phyloP scores from a whole-genome alignment of 2,888 invertebrate species.

The Polyommatus icarus region DNA sequence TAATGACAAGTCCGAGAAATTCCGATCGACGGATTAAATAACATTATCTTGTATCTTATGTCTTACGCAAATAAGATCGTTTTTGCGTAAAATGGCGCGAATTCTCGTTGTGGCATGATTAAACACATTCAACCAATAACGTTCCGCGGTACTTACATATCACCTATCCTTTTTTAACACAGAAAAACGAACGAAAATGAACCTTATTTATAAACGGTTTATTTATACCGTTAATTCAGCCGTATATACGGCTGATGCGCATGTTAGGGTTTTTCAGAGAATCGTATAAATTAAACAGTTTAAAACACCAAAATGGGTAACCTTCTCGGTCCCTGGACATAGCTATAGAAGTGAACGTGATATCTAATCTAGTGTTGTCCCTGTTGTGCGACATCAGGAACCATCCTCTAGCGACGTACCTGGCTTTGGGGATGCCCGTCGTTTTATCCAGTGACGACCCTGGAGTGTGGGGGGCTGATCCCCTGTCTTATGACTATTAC shows the following conservation, averaged over 20 bases:
- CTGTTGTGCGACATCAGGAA: conserved; percentile 87
- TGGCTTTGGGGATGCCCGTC: conserved; percentile 85
- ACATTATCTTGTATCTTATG: background rate
- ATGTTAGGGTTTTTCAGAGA: too few species aligned
- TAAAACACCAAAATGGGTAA: too few species aligned
- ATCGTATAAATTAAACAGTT: too few species aligned
- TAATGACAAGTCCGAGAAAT: too few species aligned
- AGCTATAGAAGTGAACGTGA: conserved; percentile 88
- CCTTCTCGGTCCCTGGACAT: conserved; percentile 50
- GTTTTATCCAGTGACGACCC: conserved; percentile 91
- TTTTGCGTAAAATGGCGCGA: conserved; percentile 10
- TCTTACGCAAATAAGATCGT: background rate
- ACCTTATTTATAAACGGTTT: too few species aligned
- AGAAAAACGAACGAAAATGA: too few species aligned
- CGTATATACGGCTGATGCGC: too few species aligned
- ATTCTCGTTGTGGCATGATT: conserved; percentile 3
- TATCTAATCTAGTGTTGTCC: conserved; percentile 88
- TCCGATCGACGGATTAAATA: background rate
- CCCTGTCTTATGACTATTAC: conserved; percentile 89
- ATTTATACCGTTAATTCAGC: too few species aligned
- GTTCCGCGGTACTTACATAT: background rate
- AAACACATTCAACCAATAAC: conserved; percentile 1
- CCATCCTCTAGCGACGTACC: conserved; percentile 85
- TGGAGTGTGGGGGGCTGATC: conserved; percentile 87
- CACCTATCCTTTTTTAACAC: background rate